phyloP scores from a whole-genome alignment of 2,113 vertebrate species.

The Atlantisia rogersi region DNA sequence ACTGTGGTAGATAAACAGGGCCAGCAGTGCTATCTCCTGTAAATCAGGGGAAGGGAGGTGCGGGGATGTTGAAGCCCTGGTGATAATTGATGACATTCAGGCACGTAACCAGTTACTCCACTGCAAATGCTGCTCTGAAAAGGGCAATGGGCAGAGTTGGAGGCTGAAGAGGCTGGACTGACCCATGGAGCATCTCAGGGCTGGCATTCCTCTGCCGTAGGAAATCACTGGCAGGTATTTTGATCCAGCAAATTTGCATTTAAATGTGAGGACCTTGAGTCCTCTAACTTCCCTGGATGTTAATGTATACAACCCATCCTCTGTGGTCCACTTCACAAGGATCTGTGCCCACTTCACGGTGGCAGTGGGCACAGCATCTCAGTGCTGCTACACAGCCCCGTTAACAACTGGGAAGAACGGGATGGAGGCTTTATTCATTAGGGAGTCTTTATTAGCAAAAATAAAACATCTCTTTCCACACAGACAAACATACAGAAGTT shows the following conservation, averaged over 20 bases:
- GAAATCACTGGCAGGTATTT: background rate
- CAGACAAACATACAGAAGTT: background rate
- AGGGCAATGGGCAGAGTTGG: background rate
- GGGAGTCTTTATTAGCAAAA: constrained; percentile 45
- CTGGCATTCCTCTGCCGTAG: fast-evolving
- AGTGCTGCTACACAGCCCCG: background rate
- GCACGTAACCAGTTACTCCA: background rate
- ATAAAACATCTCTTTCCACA: background rate
- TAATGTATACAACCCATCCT: fast-evolving
- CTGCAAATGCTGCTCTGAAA: background rate
- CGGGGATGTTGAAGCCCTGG: background rate
- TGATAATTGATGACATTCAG: fast-evolving
- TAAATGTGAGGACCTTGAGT: too few species aligned
- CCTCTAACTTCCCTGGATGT: too few species aligned
- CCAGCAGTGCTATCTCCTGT: background rate
- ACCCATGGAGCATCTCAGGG: background rate
- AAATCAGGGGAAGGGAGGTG: background rate
- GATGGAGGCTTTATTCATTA: background rate
- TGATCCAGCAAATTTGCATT: background rate
- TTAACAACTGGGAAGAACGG: background rate
- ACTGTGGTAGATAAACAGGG: background rate
- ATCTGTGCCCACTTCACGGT: too few species aligned
- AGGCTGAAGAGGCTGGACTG: background rate
- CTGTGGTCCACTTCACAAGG: fast-evolving
- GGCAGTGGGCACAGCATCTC: fast-evolving